phyloP scores from a whole-genome alignment of 1,140 invertebrate genomes.

The Helicorthomorpha holstii region DNA sequence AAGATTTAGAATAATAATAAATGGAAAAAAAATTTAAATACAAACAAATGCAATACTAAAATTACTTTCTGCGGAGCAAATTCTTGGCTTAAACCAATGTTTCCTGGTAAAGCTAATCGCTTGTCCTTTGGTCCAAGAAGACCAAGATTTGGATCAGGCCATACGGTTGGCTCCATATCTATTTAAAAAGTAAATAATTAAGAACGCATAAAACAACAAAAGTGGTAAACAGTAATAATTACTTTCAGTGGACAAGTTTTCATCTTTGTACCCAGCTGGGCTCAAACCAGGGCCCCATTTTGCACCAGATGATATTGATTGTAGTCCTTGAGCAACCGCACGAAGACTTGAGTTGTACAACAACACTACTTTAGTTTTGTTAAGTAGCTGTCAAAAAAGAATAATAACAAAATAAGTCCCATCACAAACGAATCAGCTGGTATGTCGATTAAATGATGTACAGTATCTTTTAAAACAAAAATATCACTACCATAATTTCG shows the following conservation, averaged over 20 bases:
- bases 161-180: conserved; percentile 3
- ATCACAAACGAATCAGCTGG: too few species aligned
- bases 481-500: too few species aligned
- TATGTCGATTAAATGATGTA: too few species aligned
- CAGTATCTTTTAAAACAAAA: too few species aligned
- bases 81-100: conserved; percentile 38
- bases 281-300: conserved; percentile 1
- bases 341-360: background rate
- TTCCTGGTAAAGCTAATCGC: conserved; percentile 49
- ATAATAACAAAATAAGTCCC: background rate
- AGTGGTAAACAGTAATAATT: background rate
- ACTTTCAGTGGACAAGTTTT: background rate
- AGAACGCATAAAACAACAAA: background rate
- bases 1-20: too few species aligned
- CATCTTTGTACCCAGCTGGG: background rate
- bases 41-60: too few species aligned
- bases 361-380: background rate
- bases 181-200: too few species aligned
- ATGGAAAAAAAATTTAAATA: too few species aligned
- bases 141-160: conserved; percentile 13
- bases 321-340: background rate
- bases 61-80: conserved; percentile 6
- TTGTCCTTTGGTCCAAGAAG: conserved; percentile 40
- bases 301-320: background rate
- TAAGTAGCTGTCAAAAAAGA: background rate